These are phyloP conservation scores for Babylonia areolata DNA, from an alignment of 1,140 invertebrate genomes.

Conservation along the genomic window DNA sequence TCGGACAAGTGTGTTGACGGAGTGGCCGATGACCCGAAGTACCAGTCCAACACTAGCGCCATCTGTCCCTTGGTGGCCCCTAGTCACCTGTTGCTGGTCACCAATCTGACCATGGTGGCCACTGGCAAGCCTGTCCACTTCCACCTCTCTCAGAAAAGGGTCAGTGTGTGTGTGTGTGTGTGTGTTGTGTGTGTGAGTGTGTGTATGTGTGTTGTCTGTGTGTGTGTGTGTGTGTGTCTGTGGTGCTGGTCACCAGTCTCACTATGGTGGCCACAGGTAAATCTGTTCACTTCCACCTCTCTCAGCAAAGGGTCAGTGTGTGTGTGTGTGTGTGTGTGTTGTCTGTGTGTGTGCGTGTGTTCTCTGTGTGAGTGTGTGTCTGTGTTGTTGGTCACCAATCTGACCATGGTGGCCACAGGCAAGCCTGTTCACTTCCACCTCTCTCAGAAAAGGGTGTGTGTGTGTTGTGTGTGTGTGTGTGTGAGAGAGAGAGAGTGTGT, in stretches of 20 bases:
- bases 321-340: too few relatives aligned
- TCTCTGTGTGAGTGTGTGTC: too few relatives aligned
- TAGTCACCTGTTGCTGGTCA: neutral
- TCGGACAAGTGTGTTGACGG: conserved; percentile 2
- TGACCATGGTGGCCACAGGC: conserved; percentile 17
- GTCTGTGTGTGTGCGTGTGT: too few relatives aligned
- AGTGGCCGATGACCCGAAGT: neutral
- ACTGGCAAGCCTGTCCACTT: conserved; percentile 6
- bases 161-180: neutral
- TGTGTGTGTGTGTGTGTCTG: too few relatives aligned
- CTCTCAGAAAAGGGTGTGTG: conserved; percentile 8
- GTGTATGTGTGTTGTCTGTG: too few relatives aligned
- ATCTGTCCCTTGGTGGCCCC: conserved; percentile 8
- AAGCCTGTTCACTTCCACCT: conserved; percentile 12
- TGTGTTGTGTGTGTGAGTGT: too few relatives aligned
- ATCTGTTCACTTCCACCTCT: conserved; percentile 14
- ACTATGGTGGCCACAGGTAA: conserved; percentile 4
- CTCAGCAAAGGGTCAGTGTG: neutral
- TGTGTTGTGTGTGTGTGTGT: too few relatives aligned
- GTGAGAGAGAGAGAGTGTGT: too few relatives aligned
- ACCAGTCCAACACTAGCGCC: neutral
- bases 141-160: conserved; percentile 22
- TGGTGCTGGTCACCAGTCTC: neutral
- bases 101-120: conserved; percentile 14
- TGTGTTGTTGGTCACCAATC: neutral